phyloP scores from a whole-genome alignment of 30 jellyfish, hydroid and myxozoan genomes.

The Mastigias papua region DNA sequence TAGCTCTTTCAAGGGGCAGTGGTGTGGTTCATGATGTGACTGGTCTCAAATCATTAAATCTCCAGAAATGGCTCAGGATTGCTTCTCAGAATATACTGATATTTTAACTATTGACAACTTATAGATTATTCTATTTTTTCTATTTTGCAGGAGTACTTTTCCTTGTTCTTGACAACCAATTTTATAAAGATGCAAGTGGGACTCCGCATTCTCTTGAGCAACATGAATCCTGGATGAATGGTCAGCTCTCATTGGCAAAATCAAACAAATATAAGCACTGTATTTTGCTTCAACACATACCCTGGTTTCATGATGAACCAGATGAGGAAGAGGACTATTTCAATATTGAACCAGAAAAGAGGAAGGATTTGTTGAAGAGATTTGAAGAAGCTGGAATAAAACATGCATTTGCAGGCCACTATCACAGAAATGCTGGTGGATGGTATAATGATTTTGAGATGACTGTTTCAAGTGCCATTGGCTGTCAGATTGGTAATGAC shows the following conservation, averaged over 20 bases:
- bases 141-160: conserved; percentile 74
- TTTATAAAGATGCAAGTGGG: conserved; percentile 64
- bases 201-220: conserved; percentile 66
- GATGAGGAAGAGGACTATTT: conserved; percentile 93
- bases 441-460: conserved; percentile 82
- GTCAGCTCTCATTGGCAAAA: conserved; percentile 70
- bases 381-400: conserved; percentile 80
- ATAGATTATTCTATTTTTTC: neutral
- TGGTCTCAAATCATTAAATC: no score
- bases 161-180: conserved; percentile 87
- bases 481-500: conserved; percentile 94
- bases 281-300: conserved; percentile 91
- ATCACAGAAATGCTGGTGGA: conserved; percentile 98
- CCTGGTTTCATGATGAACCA: conserved; percentile 79
- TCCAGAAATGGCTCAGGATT: no score
- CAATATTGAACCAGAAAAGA: conserved; percentile 60
- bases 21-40: no score
- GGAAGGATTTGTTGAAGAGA: conserved; percentile 51
- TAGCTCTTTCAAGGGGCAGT: no score
- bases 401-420: conserved; percentile 95
- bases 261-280: conserved; percentile 65
- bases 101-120: no score
- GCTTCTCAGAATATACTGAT: no score
- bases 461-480: conserved; percentile 91
- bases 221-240: conserved; percentile 91